Evolutionary conservation across 2,113 vertebrate genomes (phyloP), one percentile per base, ranked within the genome.

Genomic region (Pygoscelis adeliae): DNA sequence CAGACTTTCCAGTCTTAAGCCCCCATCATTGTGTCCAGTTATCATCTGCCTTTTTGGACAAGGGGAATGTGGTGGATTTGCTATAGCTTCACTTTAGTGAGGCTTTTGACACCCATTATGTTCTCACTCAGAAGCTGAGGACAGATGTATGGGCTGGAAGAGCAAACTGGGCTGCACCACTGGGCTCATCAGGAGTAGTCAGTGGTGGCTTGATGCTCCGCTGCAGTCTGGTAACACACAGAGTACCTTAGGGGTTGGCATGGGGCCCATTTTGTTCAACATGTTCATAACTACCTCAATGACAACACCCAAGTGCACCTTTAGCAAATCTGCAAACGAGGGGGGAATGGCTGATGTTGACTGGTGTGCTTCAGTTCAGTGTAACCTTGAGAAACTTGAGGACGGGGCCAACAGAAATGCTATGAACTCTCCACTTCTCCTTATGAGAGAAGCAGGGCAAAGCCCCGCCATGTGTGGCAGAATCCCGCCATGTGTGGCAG

Each of bases 401-500:
- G 36, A n/a, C 2, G 2, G 27, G 14, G n/a, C 30, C 65, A 55
- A 56, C 21, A 73, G 47, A 65, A 87, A 44, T 19, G 27, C n/a
- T 44, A 38, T 38, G 65, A 72, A 55, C 40, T 40, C 61, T 49
- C 5, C 16, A 27, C 8, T 49, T 72, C 56, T 38, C 7, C 11
- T n/a, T n/a, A n/a, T n/a, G n/a, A n/a, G n/a, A n/a, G 14, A 23
- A 72, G 55, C 63, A 78, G 5, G 26, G 15, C 13, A 62, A 70
- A 69, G 7, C 6, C 40, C 36, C 1, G 1, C 26, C 26, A 8
- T 29, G 8, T 55, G 21, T n/a, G n/a, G n/a, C n/a, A n/a, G n/a
- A n/a, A n/a, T n/a, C 40, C 36, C 1, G 1, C 26, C 26, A 8
- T 29, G 8, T 55, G 21, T 59, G 34, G 10, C 53, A 79, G 49